Percentiles rank a stretch among this genome's conserved stretches.
Conservation (phyloP, 2,797 vertebrate species). For the Scolopax rusticola region DNA sequence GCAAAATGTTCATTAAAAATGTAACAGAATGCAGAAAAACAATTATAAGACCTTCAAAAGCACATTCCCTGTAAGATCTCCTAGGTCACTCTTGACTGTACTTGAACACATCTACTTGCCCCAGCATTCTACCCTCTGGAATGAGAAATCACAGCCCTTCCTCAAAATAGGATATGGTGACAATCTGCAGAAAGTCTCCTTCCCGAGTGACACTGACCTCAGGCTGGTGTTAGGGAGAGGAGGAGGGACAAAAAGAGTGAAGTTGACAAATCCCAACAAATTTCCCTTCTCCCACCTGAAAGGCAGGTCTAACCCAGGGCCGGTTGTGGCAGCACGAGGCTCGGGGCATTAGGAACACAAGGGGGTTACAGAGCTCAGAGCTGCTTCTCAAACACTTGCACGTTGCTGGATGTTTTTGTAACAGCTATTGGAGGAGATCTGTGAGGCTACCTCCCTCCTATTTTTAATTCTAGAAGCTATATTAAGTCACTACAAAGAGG, state of each 20-base stretch:
- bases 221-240: not conserved
- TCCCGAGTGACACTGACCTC: not conserved
- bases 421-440: not conserved
- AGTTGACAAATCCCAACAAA: not conserved
- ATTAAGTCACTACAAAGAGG: constrained; percentile 10
- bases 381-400: not conserved
- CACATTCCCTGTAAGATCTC: not conserved
- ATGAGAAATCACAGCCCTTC: not conserved
- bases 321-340: not conserved
- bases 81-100: not conserved
- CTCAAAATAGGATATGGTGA: not conserved
- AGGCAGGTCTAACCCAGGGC: not conserved
- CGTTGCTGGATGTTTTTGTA: not conserved
- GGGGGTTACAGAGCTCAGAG: not conserved
- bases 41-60: not conserved
- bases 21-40: not conserved
- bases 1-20: not conserved
- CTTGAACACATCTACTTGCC: not conserved
- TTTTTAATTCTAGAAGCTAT: constrained; percentile 52
- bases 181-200: not conserved
- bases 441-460: not conserved
- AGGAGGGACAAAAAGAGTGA: not conserved
- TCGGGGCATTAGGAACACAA: not conserved
- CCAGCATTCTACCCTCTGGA: not conserved
- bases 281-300: not conserved